phyloP scores from a whole-genome alignment of 2,888 invertebrate species.

The Mechanitis messenoides region DNA sequence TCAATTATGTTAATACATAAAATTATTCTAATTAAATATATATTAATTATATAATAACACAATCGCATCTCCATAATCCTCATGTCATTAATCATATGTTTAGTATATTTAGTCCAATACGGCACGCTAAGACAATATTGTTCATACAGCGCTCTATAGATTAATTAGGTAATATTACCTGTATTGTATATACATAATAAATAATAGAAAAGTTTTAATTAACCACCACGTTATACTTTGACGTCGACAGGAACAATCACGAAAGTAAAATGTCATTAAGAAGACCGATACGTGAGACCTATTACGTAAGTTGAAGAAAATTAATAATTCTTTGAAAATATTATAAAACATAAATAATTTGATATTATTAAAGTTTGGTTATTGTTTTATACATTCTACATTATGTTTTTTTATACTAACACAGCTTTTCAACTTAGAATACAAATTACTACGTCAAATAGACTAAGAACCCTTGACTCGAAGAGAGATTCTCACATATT shows the following conservation, averaged over 20 bases:
- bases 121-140: conserved; percentile 34
- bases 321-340: conserved; percentile 13
- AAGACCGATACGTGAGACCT: conserved; percentile 46
- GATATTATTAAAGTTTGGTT: background rate
- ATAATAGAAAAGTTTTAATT: conserved; percentile 40
- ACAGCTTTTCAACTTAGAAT: background rate
- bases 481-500: conserved; percentile 32
- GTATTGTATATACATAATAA: conserved; percentile 15
- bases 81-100: conserved; percentile 31
- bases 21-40: conserved; percentile 21
- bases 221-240: conserved; percentile 42
- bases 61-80: conserved; percentile 26
- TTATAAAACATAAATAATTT: too few species aligned
- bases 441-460: conserved; percentile 21
- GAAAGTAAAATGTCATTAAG: conserved; percentile 67
- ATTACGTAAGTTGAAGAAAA: conserved; percentile 40
- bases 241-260: conserved; percentile 62
- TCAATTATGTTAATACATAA: conserved; percentile 4
- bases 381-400: background rate
- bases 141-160: conserved; percentile 31
- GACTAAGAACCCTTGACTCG: conserved; percentile 24
- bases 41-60: conserved; percentile 26
- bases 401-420: background rate
- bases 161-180: conserved; percentile 27
- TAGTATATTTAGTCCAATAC: conserved; percentile 35